A percentile compares a stretch with the other conserved stretches of the same genome.
Conservation (phyloP, 2,113 vertebrate genomes). For the Plecturocebus donacophilus region DNA sequence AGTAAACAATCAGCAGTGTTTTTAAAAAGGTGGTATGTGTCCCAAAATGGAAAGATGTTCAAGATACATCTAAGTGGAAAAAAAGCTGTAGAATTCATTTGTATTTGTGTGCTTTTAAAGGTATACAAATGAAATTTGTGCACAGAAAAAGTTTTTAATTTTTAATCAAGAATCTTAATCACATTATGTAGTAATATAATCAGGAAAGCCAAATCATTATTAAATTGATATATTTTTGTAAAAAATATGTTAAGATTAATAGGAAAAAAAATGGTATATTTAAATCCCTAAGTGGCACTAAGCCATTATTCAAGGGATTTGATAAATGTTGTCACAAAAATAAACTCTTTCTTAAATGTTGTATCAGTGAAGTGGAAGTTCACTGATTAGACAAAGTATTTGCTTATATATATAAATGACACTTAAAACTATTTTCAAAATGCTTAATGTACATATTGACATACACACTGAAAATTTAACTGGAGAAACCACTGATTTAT, state of each 20-base stretch:
- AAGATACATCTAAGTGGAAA: constrained; percentile 12
- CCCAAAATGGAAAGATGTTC: neutral
- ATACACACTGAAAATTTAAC: neutral
- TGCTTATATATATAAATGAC: neutral
- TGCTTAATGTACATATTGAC: neutral
- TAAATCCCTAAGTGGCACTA: neutral
- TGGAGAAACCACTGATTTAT: neutral
- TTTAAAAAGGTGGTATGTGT: neutral
- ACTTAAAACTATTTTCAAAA: neutral
- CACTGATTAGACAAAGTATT: constrained; percentile 21
- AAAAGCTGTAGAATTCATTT: neutral
- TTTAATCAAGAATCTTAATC: neutral
- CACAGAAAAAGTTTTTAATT: constrained; percentile 8
- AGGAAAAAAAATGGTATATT: neutral
- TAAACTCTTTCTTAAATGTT: neutral
- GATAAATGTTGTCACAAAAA: neutral
- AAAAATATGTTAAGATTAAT: neutral
- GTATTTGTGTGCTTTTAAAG: neutral
- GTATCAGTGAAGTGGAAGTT: neutral
- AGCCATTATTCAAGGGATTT: neutral
- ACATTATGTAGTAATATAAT: constrained; percentile 21
- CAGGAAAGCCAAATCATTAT: neutral
- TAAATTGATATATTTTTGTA: neutral
- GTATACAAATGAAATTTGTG: neutral
- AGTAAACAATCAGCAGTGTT: neutral